phyloP scores from a whole-genome alignment of 1,140 invertebrate genomes.

The Carcinoscorpius rotundicauda region DNA sequence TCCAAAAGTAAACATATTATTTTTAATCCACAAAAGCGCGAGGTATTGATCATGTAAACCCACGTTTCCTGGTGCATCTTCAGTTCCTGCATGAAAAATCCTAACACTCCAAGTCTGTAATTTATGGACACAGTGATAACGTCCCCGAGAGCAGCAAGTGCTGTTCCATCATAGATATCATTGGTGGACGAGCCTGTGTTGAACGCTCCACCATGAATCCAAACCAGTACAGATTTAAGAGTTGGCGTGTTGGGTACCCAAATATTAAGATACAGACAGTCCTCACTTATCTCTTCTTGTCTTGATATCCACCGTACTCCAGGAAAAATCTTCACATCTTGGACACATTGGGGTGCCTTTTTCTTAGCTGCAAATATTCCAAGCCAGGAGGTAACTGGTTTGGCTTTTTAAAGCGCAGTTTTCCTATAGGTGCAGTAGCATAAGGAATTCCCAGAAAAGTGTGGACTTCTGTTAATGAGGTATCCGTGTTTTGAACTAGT shows the following conservation, averaged over 20 bases:
- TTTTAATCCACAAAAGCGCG: constrained; percentile 23
- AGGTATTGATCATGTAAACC: constrained; percentile 29
- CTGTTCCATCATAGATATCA: constrained; percentile 47
- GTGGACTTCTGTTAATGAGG: too few relatives aligned
- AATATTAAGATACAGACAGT: constrained; percentile 36
- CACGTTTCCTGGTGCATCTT: constrained; percentile 36
- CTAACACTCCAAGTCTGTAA: constrained; percentile 39
- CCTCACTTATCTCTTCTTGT: constrained; percentile 23
- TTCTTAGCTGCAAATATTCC: too few relatives aligned
- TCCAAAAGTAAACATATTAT: constrained; percentile 24
- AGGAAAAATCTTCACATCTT: neutral
- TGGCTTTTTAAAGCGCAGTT: too few relatives aligned
- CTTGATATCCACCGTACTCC: neutral
- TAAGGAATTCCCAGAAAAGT: too few relatives aligned
- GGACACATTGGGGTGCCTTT: too few relatives aligned
- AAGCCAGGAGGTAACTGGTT: too few relatives aligned
- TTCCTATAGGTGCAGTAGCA: too few relatives aligned
- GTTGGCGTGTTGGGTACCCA: constrained; percentile 26
- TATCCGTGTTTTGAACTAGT: too few relatives aligned
- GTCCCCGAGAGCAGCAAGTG: constrained; percentile 60
- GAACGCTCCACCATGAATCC: constrained; percentile 18
- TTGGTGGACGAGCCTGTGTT: constrained; percentile 7
- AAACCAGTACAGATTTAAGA: constrained; percentile 12
- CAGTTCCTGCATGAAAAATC: constrained; percentile 20
- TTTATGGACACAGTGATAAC: constrained; percentile 42